phyloP scores from a whole-genome alignment of 2,888 invertebrate genomes.

The Caenorhabditis doughertyi region DNA sequence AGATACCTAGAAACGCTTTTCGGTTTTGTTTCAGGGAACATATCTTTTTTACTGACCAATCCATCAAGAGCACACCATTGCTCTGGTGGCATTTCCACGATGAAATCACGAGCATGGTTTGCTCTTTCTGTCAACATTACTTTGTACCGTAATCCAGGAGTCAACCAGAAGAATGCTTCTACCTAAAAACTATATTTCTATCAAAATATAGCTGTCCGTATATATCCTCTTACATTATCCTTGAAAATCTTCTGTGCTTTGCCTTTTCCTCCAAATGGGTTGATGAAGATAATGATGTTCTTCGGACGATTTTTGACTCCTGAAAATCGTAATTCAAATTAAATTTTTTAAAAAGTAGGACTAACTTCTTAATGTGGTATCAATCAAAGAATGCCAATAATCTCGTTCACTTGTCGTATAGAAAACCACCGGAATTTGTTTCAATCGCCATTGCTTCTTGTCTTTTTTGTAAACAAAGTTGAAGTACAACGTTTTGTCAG shows the following conservation, averaged over 20 bases:
- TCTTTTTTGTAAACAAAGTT: slow-evolving; percentile 80
- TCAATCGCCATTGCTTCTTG: slow-evolving; percentile 79
- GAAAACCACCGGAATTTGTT: slow-evolving; percentile 73
- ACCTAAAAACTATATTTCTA: slow-evolving; percentile 71
- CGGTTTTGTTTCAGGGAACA: slow-evolving; percentile 83
- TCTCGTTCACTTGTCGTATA: slow-evolving; percentile 68
- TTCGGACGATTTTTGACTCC: slow-evolving; percentile 86
- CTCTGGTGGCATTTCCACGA: slow-evolving; percentile 74
- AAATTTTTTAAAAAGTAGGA: not conserved
- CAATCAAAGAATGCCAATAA: slow-evolving; percentile 72
- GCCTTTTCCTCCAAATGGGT: slow-evolving; percentile 90
- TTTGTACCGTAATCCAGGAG: slow-evolving; percentile 85
- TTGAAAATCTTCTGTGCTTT: slow-evolving; percentile 88
- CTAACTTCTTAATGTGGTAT: slow-evolving; percentile 68
- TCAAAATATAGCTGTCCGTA: too few relatives aligned
- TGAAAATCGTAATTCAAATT: slow-evolving; percentile 45
- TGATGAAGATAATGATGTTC: slow-evolving; percentile 89
- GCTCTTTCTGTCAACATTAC: slow-evolving; percentile 88
- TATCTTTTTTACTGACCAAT: slow-evolving; percentile 54
- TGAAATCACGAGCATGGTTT: slow-evolving; percentile 88
- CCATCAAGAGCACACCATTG: slow-evolving; percentile 70
- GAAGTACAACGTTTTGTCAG: slow-evolving; percentile 75
- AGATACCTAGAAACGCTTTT: slow-evolving; percentile 85
- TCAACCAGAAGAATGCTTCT: slow-evolving; percentile 84
- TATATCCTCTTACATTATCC: slow-evolving; percentile 85